Evolutionary conservation across 2,113 vertebrate species (phyloP).

Genomic region (Fukomys damarensis): DNA sequence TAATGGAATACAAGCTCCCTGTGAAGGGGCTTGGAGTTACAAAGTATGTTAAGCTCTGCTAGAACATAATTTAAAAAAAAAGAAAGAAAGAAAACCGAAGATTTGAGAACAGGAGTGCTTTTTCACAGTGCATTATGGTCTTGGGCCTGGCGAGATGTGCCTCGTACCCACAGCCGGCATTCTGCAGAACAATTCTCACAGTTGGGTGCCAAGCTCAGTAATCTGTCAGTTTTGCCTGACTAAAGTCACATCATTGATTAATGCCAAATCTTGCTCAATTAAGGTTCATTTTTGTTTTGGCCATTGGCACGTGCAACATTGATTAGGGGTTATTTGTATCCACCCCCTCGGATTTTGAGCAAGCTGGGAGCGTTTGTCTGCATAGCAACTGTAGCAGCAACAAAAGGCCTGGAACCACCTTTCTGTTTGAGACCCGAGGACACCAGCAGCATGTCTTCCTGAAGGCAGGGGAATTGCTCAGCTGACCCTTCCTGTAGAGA

Average conservation of each 20-base stretch:
- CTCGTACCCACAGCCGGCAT: neutral
- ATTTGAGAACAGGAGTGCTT: conserved; percentile 32
- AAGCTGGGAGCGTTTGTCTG: neutral
- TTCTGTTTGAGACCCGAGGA: neutral
- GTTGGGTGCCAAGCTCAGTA: conserved; percentile 44
- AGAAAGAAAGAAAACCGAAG: conserved; percentile 24
- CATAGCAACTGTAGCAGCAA: conserved; percentile 20
- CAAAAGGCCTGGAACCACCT: neutral
- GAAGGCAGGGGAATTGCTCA: neutral
- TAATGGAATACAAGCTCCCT: conserved; percentile 29
- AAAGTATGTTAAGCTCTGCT: conserved; percentile 22
- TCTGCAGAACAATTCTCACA: conserved; percentile 62
- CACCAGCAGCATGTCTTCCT: neutral
- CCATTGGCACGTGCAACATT: conserved; percentile 62
- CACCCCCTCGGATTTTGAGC: neutral
- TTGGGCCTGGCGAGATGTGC: neutral
- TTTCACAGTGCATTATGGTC: neutral
- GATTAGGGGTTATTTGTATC: conserved; percentile 76
- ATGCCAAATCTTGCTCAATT: conserved; percentile 80
- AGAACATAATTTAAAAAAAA: neutral
- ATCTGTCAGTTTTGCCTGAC: conserved; percentile 67
- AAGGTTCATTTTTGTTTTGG: conserved; percentile 78
- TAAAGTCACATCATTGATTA: conserved; percentile 75
- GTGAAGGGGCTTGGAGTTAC: neutral
- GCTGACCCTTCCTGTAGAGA: neutral